Evolutionary conservation across 2,888 invertebrate genomes (phyloP).

Genomic region (Orchestes rusci): DNA sequence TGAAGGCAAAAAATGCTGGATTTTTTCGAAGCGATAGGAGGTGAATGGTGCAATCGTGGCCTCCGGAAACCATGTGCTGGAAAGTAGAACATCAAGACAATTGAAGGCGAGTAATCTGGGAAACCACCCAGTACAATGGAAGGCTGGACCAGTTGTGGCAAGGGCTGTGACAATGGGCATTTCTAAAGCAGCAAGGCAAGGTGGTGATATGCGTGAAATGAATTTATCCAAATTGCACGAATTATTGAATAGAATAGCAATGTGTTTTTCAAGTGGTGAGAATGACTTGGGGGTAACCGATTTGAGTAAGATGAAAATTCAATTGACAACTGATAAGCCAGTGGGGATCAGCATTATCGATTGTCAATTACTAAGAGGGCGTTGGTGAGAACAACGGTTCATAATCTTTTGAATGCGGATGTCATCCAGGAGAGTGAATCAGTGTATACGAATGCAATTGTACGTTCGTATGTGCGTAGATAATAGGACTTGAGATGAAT

Average conservation of each 20-base stretch:
- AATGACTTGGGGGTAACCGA: constrained; percentile 21
- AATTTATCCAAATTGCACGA: neutral
- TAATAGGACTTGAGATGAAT: neutral
- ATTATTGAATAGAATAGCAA: constrained; percentile 1
- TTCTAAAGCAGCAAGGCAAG: neutral
- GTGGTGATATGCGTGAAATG: neutral
- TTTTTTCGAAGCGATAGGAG: neutral
- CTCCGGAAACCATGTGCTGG: neutral
- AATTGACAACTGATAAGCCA: too few species aligned
- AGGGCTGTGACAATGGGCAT: neutral
- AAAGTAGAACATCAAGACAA: neutral
- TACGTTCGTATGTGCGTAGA: neutral
- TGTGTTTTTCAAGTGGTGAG: constrained; percentile 13
- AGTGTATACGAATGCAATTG: too few species aligned
- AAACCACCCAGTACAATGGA: neutral
- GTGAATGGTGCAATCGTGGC: neutral
- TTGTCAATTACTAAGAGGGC: too few species aligned
- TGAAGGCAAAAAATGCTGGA: constrained; percentile 1
- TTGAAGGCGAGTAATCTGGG: neutral
- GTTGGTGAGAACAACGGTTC: too few species aligned
- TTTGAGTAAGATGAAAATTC: constrained; percentile 22
- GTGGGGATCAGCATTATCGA: too few species aligned
- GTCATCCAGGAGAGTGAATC: too few species aligned
- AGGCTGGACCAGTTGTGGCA: neutral
- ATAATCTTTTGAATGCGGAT: too few species aligned